Evolutionary conservation across 1,140 invertebrate species (phyloP).

Genomic region (Megathymus violae): DNA sequence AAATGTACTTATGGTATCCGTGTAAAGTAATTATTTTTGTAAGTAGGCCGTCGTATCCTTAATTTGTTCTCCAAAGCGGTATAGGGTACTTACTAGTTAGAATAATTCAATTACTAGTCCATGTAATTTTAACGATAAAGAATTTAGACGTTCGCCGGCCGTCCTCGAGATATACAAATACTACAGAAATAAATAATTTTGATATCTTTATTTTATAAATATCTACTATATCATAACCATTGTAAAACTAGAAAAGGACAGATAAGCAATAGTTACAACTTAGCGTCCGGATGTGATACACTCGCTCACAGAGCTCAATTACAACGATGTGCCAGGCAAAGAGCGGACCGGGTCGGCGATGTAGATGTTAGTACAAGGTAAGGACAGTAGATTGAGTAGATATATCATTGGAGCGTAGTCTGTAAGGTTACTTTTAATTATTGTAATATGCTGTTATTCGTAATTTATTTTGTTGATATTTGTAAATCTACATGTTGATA

Average conservation of each 20-base stretch:
- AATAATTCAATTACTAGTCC: constrained; percentile 83
- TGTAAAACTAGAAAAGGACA: constrained; percentile 9
- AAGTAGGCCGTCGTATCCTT: constrained; percentile 65
- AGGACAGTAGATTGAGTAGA: constrained; percentile 66
- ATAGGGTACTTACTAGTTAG: constrained; percentile 82
- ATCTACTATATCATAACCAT: constrained; percentile 12
- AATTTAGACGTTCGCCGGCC: constrained; percentile 70
- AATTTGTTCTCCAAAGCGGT: constrained; percentile 80
- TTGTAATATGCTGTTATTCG: constrained; percentile 82
- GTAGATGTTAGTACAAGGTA: constrained; percentile 69
- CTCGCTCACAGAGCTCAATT: constrained; percentile 1
- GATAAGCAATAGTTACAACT: constrained; percentile 9
- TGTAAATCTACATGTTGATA: constrained; percentile 83
- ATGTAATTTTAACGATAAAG: constrained; percentile 78
- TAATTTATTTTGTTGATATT: constrained; percentile 84
- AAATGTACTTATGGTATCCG: constrained; percentile 59
- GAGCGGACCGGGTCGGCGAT: constrained; percentile 54
- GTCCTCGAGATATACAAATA: constrained; percentile 37
- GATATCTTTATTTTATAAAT: constrained; percentile 31
- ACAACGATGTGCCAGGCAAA: constrained; percentile 11
- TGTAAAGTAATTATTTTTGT: constrained; percentile 59
- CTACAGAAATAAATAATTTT: constrained; percentile 24
- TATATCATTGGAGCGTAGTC: constrained; percentile 63
- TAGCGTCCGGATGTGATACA: constrained; percentile 4
- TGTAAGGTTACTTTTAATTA: constrained; percentile 71